Percentiles rank a stretch among this genome's conserved stretches.
Conservation (phyloP, 2,113 vertebrate species). For the Athene noctua region DNA sequence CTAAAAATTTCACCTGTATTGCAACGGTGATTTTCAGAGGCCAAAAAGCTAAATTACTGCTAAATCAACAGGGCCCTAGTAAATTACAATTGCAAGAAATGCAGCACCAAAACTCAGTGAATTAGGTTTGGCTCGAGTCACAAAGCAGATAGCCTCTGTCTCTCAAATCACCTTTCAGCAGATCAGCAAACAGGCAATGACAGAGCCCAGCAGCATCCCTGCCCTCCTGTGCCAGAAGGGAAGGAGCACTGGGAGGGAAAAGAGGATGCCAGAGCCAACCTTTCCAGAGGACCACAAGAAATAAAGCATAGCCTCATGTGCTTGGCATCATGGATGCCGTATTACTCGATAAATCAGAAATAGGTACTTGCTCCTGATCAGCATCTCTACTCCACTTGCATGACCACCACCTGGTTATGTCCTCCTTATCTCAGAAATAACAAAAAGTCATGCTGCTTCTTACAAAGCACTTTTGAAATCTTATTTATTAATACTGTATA, state of each 20-base stretch:
- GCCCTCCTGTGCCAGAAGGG: neutral
- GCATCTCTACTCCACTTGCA: neutral
- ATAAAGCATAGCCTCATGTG: neutral
- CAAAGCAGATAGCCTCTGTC: neutral
- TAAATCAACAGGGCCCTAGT: neutral
- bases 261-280: neutral
- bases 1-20: neutral
- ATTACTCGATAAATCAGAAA: neutral
- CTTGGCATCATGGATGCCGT: neutral
- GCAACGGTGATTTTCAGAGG: neutral
- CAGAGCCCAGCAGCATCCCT: neutral
- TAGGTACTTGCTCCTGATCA: neutral
- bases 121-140: neutral
- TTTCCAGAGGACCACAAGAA: neutral
- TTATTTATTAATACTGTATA: neutral
- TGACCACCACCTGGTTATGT: neutral
- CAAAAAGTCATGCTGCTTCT: neutral
- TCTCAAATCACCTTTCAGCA: neutral
- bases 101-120: neutral
- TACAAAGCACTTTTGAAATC: neutral
- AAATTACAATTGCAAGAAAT: neutral
- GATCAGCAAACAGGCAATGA: neutral
- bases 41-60: neutral
- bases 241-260: neutral
- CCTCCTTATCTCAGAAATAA: neutral